Percentiles rank a stretch among this genome's conserved stretches.
phyloP scores from a whole-genome alignment of 2,888 invertebrate genomes.

The Antheraea assamensis region DNA sequence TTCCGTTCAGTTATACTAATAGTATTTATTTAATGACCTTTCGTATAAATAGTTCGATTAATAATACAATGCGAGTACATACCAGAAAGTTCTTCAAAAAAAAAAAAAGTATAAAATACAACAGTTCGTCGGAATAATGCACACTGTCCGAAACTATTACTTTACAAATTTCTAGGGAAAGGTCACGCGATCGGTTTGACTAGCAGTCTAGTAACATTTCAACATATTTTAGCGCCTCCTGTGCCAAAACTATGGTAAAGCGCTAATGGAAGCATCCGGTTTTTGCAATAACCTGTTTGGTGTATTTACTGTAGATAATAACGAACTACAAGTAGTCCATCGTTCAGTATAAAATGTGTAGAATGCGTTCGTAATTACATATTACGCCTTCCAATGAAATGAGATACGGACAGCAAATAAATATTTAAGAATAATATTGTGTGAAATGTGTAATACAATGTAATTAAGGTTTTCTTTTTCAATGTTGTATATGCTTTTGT shows the following conservation, averaged over 20 bases:
- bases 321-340: not conserved
- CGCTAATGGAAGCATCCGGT: constrained; percentile 44
- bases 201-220: constrained; percentile 21
- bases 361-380: not conserved
- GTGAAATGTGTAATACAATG: too few relatives aligned
- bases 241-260: constrained; percentile 33
- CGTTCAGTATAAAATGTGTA: not conserved
- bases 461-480: too few relatives aligned
- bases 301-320: not conserved
- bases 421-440: too few relatives aligned
- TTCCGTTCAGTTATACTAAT: too few relatives aligned
- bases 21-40: too few relatives aligned
- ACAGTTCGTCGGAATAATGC: too few relatives aligned
- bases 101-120: too few relatives aligned
- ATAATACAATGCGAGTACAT: too few relatives aligned
- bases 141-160: not conserved
- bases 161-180: not conserved
- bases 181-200: not conserved
- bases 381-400: not conserved
- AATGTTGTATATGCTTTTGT: too few relatives aligned
- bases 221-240: constrained; percentile 32
- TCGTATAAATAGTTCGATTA: too few relatives aligned
- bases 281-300: constrained; percentile 24
- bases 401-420: not conserved
- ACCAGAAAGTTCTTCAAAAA: too few relatives aligned